phyloP scores from a whole-genome alignment of 2,113 vertebrate genomes.

The Antechinus stuartii region DNA sequence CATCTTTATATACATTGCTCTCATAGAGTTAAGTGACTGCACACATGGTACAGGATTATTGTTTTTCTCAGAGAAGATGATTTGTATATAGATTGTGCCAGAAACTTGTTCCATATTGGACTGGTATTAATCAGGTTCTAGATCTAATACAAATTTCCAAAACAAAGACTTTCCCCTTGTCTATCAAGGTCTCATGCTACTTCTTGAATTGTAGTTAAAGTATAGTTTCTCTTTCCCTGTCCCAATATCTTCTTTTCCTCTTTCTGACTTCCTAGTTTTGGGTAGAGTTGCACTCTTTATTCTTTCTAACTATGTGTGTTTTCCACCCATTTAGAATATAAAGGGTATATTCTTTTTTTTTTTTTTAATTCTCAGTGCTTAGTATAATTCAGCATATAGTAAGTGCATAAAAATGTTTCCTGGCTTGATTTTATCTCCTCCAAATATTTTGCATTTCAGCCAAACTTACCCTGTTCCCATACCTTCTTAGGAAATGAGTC shows the following conservation, averaged over 20 bases:
- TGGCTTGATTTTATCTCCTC: neutral
- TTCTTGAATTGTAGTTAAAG: neutral
- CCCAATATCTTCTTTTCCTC: neutral
- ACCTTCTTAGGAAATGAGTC: neutral
- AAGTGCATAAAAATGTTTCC: neutral
- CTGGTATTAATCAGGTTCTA: neutral
- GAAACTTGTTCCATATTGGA: neutral
- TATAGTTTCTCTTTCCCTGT: neutral
- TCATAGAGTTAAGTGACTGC: neutral
- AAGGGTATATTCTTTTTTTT: neutral
- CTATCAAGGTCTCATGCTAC: neutral
- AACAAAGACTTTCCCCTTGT: neutral
- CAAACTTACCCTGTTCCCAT: neutral
- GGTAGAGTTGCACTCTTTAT: neutral
- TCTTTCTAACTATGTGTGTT: neutral
- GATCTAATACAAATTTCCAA: neutral
- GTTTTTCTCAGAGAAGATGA: neutral
- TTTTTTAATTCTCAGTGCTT: neutral
- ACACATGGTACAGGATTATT: neutral
- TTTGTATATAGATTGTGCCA: neutral
- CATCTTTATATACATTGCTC: neutral
- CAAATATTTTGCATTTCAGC: neutral
- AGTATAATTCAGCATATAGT: neutral
- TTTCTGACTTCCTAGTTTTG: neutral
- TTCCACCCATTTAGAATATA: neutral